Evolutionary conservation across 1,140 invertebrate genomes (phyloP).

Genomic region (Homarus americanus): DNA sequence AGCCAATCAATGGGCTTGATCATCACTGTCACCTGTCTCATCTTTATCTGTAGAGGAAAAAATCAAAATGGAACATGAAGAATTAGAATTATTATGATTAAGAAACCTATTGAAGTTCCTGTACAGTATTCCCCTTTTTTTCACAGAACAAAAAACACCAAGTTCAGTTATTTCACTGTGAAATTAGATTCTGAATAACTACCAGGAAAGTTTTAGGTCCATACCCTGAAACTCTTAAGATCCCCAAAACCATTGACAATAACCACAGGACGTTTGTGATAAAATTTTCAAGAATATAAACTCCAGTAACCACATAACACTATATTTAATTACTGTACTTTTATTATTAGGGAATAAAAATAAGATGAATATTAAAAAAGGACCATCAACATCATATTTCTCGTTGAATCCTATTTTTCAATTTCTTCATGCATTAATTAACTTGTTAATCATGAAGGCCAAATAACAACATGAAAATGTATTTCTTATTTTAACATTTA

Average conservation of each 20-base stretch:
- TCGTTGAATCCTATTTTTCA: background rate
- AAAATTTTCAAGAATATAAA: background rate
- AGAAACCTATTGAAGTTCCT: background rate
- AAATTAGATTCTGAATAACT: background rate
- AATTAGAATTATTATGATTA: background rate
- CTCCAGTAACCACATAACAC: background rate
- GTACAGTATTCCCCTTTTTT: background rate
- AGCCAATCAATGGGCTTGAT: slow-evolving; percentile 87
- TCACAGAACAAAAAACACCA: background rate
- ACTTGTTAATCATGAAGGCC: too few relatives aligned
- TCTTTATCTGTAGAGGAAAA: slow-evolving; percentile 75
- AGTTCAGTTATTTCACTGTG: background rate
- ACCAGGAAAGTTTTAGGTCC: background rate
- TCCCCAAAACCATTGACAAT: background rate
- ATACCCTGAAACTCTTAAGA: background rate
- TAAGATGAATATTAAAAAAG: background rate
- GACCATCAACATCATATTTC: background rate
- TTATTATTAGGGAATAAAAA: background rate
- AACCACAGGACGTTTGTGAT: background rate
- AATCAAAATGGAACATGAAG: slow-evolving; percentile 79
- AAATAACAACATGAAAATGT: too few relatives aligned
- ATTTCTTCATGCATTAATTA: background rate
- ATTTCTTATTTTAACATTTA: too few relatives aligned
- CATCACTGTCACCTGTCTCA: slow-evolving; percentile 95
- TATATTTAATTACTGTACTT: background rate